phyloP scores from a whole-genome alignment of 2,888 invertebrate species.

The Bombyx huttoni region DNA sequence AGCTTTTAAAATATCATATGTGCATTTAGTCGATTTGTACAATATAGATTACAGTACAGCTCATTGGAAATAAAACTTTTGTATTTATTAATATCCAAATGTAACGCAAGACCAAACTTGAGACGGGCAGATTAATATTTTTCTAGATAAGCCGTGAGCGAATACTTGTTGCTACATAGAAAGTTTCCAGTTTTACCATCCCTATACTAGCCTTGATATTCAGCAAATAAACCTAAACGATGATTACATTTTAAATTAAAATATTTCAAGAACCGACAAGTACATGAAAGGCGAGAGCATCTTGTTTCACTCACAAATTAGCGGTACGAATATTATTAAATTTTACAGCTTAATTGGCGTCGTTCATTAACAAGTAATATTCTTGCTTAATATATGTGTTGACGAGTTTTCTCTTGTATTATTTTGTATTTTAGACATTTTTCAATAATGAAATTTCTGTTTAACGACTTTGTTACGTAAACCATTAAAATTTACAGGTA shows the following conservation, averaged over 20 bases:
- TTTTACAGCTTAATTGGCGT: neutral
- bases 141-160: no score
- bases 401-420: constrained; percentile 6
- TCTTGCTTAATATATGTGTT: constrained; percentile 2
- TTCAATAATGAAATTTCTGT: neutral
- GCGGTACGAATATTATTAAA: neutral
- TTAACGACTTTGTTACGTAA: neutral
- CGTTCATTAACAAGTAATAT: neutral
- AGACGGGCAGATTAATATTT: no score
- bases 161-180: no score
- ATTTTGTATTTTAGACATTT: neutral
- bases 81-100: no score
- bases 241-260: neutral
- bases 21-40: no score
- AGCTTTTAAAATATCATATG: no score
- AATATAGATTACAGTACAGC: no score
- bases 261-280: neutral
- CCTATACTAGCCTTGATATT: neutral
- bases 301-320: neutral
- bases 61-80: no score
- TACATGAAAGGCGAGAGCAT: neutral
- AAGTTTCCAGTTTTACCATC: no score
- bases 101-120: no score
- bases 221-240: neutral
- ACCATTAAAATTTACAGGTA: no score